phyloP scores from a whole-genome alignment of 2,888 invertebrate species.

The Philopedon plagiatum region DNA sequence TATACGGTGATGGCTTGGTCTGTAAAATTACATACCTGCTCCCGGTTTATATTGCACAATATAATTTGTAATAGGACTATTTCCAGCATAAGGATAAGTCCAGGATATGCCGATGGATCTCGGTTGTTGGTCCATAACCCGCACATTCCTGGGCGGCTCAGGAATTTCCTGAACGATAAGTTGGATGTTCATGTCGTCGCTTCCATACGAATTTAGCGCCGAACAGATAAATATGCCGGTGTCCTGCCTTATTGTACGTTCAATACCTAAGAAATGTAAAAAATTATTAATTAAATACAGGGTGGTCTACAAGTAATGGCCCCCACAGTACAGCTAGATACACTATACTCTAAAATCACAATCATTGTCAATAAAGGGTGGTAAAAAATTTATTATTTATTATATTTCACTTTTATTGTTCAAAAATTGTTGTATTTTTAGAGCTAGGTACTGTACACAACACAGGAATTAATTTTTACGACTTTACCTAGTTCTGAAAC shows the following conservation, averaged over 20 bases:
- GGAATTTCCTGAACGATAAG: constrained; percentile 93
- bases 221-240: constrained; percentile 91
- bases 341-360: too few species aligned
- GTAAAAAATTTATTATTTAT: too few species aligned
- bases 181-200: constrained; percentile 91
- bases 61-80: constrained; percentile 90
- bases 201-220: constrained; percentile 91
- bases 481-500: constrained; percentile 80
- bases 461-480: too few species aligned
- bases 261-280: constrained; percentile 71
- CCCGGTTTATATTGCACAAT: constrained; percentile 91
- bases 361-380: too few species aligned
- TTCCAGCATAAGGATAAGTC: constrained; percentile 91
- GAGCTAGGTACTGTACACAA: too few species aligned
- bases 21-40: constrained; percentile 72
- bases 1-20: too few species aligned
- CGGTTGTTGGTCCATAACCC: constrained; percentile 88
- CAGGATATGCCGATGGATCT: constrained; percentile 88
- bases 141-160: constrained; percentile 89
- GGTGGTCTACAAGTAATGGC: background rate
- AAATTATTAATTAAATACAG: background rate
- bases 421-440: too few species aligned
- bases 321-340: background rate
- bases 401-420: too few species aligned
- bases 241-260: constrained; percentile 89